phyloP scores from a whole-genome alignment of 2,888 invertebrate species.

The Drosophila ochracea region DNA sequence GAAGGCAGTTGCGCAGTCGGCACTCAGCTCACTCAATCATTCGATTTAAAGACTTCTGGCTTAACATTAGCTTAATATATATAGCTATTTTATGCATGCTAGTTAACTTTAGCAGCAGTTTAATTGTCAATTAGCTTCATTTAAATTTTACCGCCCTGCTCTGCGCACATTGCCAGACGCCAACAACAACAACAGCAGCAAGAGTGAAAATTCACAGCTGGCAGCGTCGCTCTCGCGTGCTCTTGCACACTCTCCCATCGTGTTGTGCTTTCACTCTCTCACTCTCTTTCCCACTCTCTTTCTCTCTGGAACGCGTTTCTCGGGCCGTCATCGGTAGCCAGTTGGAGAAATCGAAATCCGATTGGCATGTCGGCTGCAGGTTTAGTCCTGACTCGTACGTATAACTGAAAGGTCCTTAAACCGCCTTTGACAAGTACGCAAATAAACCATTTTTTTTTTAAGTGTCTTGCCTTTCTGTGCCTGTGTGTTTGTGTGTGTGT shows the following conservation, averaged over 20 bases:
- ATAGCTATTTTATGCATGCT: neutral
- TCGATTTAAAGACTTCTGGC: neutral
- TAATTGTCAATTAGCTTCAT: neutral
- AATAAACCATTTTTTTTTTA: constrained; percentile 42
- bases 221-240: constrained; percentile 10
- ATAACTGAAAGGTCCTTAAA: constrained; percentile 70
- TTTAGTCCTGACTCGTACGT: constrained; percentile 77
- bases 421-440: constrained; percentile 51
- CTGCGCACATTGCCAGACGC: constrained; percentile 13
- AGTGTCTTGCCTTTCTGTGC: constrained; percentile 37
- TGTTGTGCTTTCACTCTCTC: neutral
- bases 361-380: constrained; percentile 44
- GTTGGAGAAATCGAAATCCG: constrained; percentile 38
- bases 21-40: neutral
- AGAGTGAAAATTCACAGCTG: constrained; percentile 34
- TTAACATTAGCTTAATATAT: neutral
- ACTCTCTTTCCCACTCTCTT: constrained; percentile 1
- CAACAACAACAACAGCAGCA: constrained; percentile 9
- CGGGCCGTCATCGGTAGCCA: constrained; percentile 14
- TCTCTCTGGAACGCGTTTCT: constrained; percentile 7
- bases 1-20: constrained; percentile 27
- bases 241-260: neutral
- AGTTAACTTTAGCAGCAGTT: neutral
- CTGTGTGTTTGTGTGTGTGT: constrained; percentile 29
- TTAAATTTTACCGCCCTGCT: constrained; percentile 28